A percentile compares a stretch with the other conserved stretches of the same genome.
These are phyloP conservation scores for Pterois miles DNA, from an alignment of 2,797 vertebrate genomes.

Conservation along the genomic window DNA sequence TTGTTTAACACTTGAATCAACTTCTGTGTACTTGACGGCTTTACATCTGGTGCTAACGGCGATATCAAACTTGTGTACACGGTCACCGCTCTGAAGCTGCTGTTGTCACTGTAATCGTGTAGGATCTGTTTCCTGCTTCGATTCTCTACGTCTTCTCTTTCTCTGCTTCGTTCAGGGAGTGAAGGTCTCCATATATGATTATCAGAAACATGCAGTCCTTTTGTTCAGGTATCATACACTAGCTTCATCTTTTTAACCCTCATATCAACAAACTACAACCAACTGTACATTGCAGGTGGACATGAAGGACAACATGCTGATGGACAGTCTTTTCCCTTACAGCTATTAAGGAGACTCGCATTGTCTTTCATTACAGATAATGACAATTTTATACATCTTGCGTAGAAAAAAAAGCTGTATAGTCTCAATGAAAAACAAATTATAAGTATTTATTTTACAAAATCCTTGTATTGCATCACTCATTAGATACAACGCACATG, in stretches of 20 bases:
- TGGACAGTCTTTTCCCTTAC: not conserved
- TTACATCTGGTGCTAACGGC: not conserved
- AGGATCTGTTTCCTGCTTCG: slow-evolving; percentile 1
- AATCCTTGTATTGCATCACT: slow-evolving; percentile 23
- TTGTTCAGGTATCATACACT: not conserved
- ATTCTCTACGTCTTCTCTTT: not conserved
- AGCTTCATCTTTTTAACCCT: not conserved
- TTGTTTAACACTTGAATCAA: not conserved
- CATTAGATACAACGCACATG: slow-evolving; percentile 27
- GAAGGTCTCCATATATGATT: not conserved
- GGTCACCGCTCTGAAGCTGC: not conserved
- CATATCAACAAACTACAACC: not conserved
- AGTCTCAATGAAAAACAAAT: slow-evolving; percentile 28
- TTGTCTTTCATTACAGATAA: slow-evolving; percentile 6
- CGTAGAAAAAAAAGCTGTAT: slow-evolving; percentile 1
- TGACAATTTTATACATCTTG: slow-evolving; percentile 15
- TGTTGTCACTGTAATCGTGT: not conserved
- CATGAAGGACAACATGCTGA: not conserved
- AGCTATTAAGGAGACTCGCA: not conserved
- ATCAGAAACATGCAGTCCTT: slow-evolving; percentile 4
- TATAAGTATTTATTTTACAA: slow-evolving; percentile 43
- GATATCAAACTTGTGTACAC: not conserved
- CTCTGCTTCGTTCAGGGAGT: not conserved
- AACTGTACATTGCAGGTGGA: not conserved
- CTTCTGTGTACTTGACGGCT: not conserved